These are phyloP conservation scores for Elgonia sp. DNA, from an alignment of 2,888 invertebrate species.

Conservation along the genomic window DNA sequence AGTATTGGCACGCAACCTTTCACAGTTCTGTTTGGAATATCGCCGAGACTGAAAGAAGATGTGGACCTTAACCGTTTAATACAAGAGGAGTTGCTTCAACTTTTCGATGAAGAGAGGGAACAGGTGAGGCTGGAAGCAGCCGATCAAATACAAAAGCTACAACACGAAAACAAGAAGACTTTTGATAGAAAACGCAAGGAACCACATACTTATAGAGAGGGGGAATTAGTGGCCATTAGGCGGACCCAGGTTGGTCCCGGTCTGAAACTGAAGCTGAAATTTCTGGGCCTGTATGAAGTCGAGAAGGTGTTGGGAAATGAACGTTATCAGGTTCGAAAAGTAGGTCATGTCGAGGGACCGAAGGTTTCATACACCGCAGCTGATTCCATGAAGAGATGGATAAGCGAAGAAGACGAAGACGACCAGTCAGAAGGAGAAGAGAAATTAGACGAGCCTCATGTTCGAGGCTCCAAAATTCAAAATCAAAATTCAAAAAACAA, in stretches of 20 bases:
- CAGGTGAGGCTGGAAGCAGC: too few species aligned
- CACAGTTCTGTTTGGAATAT: too few species aligned
- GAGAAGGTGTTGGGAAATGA: background rate
- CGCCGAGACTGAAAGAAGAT: too few species aligned
- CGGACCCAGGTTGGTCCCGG: conserved; percentile 3
- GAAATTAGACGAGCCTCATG: too few species aligned
- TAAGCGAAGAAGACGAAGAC: background rate
- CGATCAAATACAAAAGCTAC: background rate
- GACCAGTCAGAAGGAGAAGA: background rate
- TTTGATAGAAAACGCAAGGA: background rate
- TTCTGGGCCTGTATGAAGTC: background rate
- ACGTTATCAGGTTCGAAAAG: background rate
- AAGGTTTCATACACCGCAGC: background rate
- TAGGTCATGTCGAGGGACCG: background rate
- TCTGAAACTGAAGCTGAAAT: background rate
- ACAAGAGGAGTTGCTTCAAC: too few species aligned
- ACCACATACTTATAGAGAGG: background rate
- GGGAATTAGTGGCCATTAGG: conserved; percentile 4
- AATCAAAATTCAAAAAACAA: too few species aligned
- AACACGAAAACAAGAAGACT: background rate
- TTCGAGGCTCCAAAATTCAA: too few species aligned
- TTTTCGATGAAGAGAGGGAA: too few species aligned
- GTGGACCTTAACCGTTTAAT: too few species aligned
- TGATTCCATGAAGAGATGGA: conserved; percentile 1
- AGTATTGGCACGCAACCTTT: too few species aligned